Conservation (phyloP, 2,888 invertebrate genomes). For the Hyppa rectilinea region DNA sequence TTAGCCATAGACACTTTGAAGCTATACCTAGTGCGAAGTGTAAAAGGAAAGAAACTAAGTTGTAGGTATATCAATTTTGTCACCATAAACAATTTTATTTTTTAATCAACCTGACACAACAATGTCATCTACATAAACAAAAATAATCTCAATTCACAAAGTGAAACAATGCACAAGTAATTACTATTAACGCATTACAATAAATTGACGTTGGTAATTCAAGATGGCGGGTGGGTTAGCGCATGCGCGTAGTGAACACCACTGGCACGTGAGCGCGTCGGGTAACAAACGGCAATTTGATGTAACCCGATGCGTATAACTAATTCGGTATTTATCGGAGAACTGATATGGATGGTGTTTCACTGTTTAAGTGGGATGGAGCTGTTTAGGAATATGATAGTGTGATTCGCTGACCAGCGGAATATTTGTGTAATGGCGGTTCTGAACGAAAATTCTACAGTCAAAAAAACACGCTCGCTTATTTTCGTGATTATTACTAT, state of each 20-base stretch:
- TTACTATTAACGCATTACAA: conserved; percentile 24
- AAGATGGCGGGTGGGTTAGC: conserved; percentile 68
- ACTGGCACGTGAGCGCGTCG: conserved; percentile 58
- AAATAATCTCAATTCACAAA: not conserved
- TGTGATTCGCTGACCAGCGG: conserved; percentile 27
- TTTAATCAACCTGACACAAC: not conserved
- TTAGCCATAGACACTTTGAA: not conserved
- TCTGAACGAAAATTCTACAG: not conserved
- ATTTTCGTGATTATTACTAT: not conserved
- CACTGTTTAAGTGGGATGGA: conserved; percentile 33
- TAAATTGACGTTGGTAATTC: conserved; percentile 58
- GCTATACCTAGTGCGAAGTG: too few species aligned
- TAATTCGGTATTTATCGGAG: conserved; percentile 63
- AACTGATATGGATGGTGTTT: conserved; percentile 56
- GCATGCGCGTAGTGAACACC: conserved; percentile 61
- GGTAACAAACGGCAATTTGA: conserved; percentile 67
- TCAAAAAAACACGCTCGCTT: not conserved
- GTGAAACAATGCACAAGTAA: not conserved
- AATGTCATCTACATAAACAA: conserved; percentile 1
- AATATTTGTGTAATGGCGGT: not conserved
- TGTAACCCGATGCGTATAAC: conserved; percentile 63
- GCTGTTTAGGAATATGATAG: conserved; percentile 48
- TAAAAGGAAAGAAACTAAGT: too few species aligned
- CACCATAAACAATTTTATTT: not conserved
- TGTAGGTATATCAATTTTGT: not conserved